Conservation (phyloP, 2,113 vertebrate species). For the Halcyon senegalensis region DNA sequence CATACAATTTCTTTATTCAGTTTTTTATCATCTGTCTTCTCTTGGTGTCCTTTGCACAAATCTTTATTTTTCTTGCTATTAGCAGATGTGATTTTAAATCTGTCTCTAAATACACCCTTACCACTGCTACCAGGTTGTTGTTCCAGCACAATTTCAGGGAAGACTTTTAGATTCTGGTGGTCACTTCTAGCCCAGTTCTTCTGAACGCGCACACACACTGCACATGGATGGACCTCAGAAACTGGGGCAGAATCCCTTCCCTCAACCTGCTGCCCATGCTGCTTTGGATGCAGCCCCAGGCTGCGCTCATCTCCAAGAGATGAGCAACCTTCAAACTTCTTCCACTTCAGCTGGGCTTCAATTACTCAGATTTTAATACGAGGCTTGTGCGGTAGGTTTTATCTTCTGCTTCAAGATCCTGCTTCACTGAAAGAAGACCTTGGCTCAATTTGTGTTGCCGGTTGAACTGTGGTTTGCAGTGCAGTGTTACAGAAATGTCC, state of each 20-base stretch:
- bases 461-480: neutral
- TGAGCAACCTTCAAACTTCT: neutral
- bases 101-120: neutral
- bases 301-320: neutral
- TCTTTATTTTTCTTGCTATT: neutral
- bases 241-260: neutral
- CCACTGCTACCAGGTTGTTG: neutral
- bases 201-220: neutral
- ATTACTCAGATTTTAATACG: neutral
- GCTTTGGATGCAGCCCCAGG: neutral
- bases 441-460: fast-evolving
- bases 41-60: neutral
- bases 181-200: neutral
- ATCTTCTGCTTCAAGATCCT: neutral
- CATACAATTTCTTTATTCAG: neutral
- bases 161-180: neutral
- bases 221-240: neutral
- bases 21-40: neutral
- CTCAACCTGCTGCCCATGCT: neutral
- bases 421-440: neutral
- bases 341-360: neutral
- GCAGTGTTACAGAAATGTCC: neutral
- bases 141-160: neutral
- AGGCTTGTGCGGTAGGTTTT: neutral
- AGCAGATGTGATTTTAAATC: neutral